Percentiles rank a stretch among this genome's conserved stretches.
phyloP scores from a whole-genome alignment of 2,888 invertebrate species.

The Tenthredo livida region DNA sequence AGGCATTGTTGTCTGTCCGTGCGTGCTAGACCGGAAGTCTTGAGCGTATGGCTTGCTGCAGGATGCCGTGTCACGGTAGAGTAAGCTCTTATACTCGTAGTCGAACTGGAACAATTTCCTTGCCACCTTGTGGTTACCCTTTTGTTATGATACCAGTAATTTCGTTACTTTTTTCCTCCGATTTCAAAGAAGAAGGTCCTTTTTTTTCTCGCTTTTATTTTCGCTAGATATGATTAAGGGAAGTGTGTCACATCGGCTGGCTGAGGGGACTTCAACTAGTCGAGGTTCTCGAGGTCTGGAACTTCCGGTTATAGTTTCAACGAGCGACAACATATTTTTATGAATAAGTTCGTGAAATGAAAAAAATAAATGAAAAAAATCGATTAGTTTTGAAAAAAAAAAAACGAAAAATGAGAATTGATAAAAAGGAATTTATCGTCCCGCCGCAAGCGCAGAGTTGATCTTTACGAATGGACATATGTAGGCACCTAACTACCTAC shows the following conservation, averaged over 20 bases:
- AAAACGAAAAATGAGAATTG: not conserved
- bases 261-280: not conserved
- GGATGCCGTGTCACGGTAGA: conserved; percentile 52
- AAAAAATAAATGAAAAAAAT: not conserved
- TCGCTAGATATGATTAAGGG: not conserved
- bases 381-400: not conserved
- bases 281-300: not conserved
- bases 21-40: conserved; percentile 52
- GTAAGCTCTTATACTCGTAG: conserved; percentile 51
- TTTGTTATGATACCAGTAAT: conserved; percentile 46
- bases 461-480: not conserved
- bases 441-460: not conserved
- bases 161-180: not conserved
- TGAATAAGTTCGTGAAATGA: not conserved
- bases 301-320: conserved; percentile 16
- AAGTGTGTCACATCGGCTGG: conserved; percentile 26
- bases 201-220: not conserved
- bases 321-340: not conserved
- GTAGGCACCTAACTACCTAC: not conserved
- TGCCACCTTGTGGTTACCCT: conserved; percentile 51
- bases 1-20: conserved; percentile 52
- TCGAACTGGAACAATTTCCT: conserved; percentile 52
- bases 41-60: conserved; percentile 49
- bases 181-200: not conserved
- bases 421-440: not conserved